A percentile compares a stretch with the other conserved stretches of the same genome.
These are phyloP conservation scores for Megalops atlanticus DNA, from an alignment of 2,113 vertebrate species.

Conservation along the genomic window DNA sequence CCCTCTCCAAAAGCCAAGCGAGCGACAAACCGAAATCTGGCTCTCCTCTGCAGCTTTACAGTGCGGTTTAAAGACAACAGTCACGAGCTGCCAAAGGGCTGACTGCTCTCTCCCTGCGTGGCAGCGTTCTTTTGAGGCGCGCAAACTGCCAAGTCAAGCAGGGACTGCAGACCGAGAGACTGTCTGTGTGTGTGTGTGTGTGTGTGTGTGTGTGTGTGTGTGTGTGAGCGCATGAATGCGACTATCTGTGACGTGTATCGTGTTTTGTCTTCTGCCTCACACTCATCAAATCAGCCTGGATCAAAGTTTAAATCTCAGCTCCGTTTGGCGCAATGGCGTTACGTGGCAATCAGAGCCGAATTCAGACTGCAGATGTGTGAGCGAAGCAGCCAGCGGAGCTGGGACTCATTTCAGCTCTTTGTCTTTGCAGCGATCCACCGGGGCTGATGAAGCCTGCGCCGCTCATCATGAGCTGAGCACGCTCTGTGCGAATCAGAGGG, in stretches of 20 bases:
- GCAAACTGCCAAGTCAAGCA: background rate
- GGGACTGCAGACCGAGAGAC: background rate
- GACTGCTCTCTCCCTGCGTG: background rate
- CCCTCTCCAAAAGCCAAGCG: background rate
- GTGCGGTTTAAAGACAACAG: too few species aligned
- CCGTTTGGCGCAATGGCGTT: background rate
- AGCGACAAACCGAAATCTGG: background rate
- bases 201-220: background rate
- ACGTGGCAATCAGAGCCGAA: background rate
- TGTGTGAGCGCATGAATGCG: too few species aligned
- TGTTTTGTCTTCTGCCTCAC: background rate
- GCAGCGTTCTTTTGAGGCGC: background rate
- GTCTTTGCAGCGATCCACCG: background rate
- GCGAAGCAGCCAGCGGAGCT: background rate
- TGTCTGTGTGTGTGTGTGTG: too few species aligned
- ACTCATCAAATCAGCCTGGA: background rate
- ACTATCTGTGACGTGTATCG: background rate
- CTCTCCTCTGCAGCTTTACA: background rate
- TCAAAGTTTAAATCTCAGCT: background rate
- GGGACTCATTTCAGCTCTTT: too few species aligned
- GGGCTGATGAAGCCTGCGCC: background rate
- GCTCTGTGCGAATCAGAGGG: background rate
- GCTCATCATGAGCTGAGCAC: background rate
- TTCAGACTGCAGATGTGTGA: background rate
- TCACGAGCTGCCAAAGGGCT: background rate